Evolutionary conservation across 2,888 invertebrate genomes (phyloP), one percentile per base, ranked within the genome.

Genomic region (Drosophila mettleri): DNA sequence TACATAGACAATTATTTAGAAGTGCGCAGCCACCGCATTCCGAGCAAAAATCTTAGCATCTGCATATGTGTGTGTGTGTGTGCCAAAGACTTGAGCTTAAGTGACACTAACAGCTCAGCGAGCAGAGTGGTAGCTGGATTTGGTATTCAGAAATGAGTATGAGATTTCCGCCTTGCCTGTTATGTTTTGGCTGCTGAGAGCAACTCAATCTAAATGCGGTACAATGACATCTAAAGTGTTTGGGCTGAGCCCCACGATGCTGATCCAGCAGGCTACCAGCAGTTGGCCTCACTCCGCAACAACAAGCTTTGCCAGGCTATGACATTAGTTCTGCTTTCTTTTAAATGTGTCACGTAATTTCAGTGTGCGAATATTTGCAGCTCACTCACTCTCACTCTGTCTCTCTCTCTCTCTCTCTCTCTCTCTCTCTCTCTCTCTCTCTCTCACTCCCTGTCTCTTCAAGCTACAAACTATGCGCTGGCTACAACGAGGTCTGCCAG

Each of bases 181-280:
- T 87, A 85, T 89, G 83, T 87, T 83, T 83, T 87, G 83, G 89
- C 86, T 75, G 69, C 72, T 72, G 78, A 88, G 81, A 88, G 89
- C 89, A 78, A 89, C 89, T 88, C 89, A 88, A 86, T 85, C 85
- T 88, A 88, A 89, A 89, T 89, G 89, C 89, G 86, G 86, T 86
- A 86, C 86, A 86, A 86, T 89, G 86, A 86, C 86, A 86, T 88
- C 86, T 89, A 78, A 89, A 86, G 86, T 89, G 86, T 79, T 80
- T 86, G 75, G 80, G 70, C 81, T 72, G 70, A 57, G 67, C 46
- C 34, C 67, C 20, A 33, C 63, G 63, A 62, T 61, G 51, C 67
- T 24, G 31, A 18, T 38, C 43, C 62, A 62, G 7, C 49, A 5
- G 22, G 51, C 48, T 51, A 33, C 41, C 18, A n/a, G n/a, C 22